phyloP scores from a whole-genome alignment of 2,113 vertebrate species.

The Lipotes vexillifer region DNA sequence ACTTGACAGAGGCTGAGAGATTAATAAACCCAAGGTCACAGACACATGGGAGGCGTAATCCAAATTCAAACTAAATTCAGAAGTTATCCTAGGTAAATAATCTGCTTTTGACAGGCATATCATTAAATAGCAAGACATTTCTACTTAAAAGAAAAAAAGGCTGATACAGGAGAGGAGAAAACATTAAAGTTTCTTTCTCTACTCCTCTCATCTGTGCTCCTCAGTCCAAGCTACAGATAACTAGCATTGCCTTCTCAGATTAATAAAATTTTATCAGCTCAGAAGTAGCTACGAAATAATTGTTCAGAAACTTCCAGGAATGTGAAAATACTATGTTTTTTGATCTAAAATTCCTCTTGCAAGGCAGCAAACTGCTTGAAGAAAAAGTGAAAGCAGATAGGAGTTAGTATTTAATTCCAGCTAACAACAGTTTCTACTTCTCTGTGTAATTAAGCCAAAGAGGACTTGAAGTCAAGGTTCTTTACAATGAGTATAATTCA shows the following conservation, averaged over 20 bases:
- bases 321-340: background rate
- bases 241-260: background rate
- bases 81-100: background rate
- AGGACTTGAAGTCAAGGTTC: slow-evolving; percentile 5
- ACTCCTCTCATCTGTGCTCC: background rate
- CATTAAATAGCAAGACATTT: background rate
- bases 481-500: background rate
- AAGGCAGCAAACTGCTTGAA: background rate
- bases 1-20: background rate
- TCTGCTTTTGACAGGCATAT: background rate
- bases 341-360: background rate
- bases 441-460: background rate
- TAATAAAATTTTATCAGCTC: background rate
- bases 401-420: background rate
- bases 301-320: background rate
- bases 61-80: background rate
- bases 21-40: background rate
- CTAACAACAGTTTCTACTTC: background rate
- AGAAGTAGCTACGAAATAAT: background rate
- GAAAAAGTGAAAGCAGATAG: background rate
- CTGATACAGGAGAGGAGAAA: background rate
- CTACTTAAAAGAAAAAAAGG: background rate
- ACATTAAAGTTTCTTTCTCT: background rate
- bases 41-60: background rate
- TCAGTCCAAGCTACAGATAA: background rate